These are phyloP conservation scores for Unio delphinus DNA, from an alignment of 2,888 invertebrate species.

Conservation along the genomic window DNA sequence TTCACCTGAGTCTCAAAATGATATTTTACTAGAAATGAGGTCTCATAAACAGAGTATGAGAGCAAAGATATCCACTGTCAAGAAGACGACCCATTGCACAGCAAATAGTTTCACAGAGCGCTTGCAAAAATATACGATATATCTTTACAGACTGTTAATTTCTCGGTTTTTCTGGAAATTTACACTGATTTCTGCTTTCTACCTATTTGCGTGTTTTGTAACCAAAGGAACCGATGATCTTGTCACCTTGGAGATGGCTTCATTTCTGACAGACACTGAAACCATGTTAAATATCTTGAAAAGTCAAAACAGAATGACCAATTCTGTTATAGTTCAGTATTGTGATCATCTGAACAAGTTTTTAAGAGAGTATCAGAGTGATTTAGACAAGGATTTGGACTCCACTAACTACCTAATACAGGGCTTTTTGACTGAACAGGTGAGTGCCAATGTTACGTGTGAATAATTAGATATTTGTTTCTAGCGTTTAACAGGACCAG, in stretches of 20 bases:
- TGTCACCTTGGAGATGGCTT: slow-evolving; percentile 46
- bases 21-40: slow-evolving; percentile 58
- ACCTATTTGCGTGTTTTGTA: slow-evolving; percentile 39
- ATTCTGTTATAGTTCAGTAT: slow-evolving; percentile 39
- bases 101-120: background rate
- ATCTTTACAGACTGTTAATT: slow-evolving; percentile 38
- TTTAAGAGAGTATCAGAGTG: slow-evolving; percentile 35
- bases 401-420: too few species aligned
- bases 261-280: slow-evolving; percentile 45
- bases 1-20: slow-evolving; percentile 51
- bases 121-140: slow-evolving; percentile 15
- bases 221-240: slow-evolving; percentile 45
- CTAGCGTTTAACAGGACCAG: too few species aligned
- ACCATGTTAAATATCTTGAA: slow-evolving; percentile 41
- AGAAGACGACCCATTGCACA: too few species aligned
- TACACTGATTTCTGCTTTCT: slow-evolving; percentile 40
- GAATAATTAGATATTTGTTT: too few species aligned
- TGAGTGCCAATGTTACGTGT: too few species aligned
- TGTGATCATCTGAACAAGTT: slow-evolving; percentile 55
- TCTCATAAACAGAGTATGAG: slow-evolving; percentile 48
- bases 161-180: slow-evolving; percentile 48
- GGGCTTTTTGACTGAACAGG: too few species aligned
- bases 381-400: too few species aligned
- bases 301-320: slow-evolving; percentile 39
- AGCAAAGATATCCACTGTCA: slow-evolving; percentile 17